A percentile compares a stretch with the other conserved stretches of the same genome.
Conservation (phyloP, 1,140 invertebrate genomes). For the Drosophila asahinai region DNA sequence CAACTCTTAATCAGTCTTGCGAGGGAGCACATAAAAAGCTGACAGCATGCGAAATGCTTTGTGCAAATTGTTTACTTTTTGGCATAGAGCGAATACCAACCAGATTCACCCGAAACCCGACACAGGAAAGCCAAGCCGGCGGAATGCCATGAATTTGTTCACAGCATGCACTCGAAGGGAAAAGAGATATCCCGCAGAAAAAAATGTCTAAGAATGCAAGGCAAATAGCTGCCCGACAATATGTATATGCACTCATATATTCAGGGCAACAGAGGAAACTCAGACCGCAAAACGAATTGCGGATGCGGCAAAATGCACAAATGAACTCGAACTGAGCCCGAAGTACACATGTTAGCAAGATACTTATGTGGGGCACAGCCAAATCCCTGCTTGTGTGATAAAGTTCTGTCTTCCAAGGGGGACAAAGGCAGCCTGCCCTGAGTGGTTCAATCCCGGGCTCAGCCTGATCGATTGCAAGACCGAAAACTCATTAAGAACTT, state of each 20-base stretch:
- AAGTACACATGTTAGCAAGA: constrained; percentile 22
- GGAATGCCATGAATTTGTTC: constrained; percentile 62
- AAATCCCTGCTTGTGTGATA: constrained; percentile 13
- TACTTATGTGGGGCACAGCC: constrained; percentile 22
- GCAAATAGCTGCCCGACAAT: constrained; percentile 64
- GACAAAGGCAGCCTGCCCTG: constrained; percentile 57
- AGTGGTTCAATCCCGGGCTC: constrained; percentile 55
- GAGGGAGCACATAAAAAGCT: constrained; percentile 38
- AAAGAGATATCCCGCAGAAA: neutral
- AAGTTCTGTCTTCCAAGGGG: constrained; percentile 35
- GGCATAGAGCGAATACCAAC: constrained; percentile 32
- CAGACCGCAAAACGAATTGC: constrained; percentile 75
- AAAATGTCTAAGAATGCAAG: constrained; percentile 31
- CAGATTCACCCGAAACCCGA: constrained; percentile 21
- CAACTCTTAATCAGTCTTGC: constrained; percentile 47
- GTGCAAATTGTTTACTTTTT: constrained; percentile 73
- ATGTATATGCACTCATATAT: constrained; percentile 31
- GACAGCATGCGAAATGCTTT: constrained; percentile 67
- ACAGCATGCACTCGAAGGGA: constrained; percentile 33
- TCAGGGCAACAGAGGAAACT: constrained; percentile 45
- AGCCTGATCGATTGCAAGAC: constrained; percentile 72
- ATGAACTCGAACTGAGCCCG: constrained; percentile 63
- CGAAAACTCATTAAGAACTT: constrained; percentile 79
- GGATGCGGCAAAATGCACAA: constrained; percentile 72
- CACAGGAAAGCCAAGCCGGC: constrained; percentile 32